Conservation (phyloP, 2,797 vertebrate species). For the Malacoraja senta region DNA sequence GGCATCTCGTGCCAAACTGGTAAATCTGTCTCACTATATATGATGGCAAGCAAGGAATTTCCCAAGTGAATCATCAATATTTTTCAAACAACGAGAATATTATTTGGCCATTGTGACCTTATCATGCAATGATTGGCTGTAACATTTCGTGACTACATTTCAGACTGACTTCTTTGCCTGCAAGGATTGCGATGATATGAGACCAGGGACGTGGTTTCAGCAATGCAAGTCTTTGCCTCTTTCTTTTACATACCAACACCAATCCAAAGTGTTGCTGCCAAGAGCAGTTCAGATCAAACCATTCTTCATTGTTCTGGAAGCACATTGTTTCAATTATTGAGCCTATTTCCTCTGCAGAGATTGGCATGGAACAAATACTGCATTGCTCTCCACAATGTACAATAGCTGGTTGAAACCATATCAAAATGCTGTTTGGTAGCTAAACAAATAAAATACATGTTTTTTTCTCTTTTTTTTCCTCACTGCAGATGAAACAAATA, state of each 20-base stretch:
- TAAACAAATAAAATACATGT: not conserved
- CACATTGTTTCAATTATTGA: slow-evolving; percentile 37
- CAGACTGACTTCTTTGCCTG: not conserved
- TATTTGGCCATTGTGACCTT: not conserved
- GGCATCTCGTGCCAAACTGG: too few relatives aligned
- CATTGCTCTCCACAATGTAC: not conserved
- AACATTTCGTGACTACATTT: not conserved
- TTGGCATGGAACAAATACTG: slow-evolving; percentile 30
- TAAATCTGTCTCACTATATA: too few relatives aligned
- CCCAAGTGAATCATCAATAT: not conserved
- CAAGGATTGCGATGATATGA: not conserved
- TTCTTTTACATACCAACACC: not conserved
- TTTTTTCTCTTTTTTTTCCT: not conserved
- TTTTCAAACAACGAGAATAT: not conserved
- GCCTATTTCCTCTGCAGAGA: not conserved
- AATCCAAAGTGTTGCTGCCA: not conserved
- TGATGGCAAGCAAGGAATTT: not conserved
- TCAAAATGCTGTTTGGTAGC: slow-evolving; percentile 32
- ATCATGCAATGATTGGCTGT: not conserved
- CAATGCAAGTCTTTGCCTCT: not conserved
- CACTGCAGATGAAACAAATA: not conserved
- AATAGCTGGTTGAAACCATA: not conserved
- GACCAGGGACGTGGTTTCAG: too few relatives aligned
- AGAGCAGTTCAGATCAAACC: slow-evolving; percentile 11
- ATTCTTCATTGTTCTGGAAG: slow-evolving; percentile 37